These are phyloP conservation scores for Lochmaea crataegi DNA, from an alignment of 2,888 invertebrate genomes.

Conservation along the genomic window DNA sequence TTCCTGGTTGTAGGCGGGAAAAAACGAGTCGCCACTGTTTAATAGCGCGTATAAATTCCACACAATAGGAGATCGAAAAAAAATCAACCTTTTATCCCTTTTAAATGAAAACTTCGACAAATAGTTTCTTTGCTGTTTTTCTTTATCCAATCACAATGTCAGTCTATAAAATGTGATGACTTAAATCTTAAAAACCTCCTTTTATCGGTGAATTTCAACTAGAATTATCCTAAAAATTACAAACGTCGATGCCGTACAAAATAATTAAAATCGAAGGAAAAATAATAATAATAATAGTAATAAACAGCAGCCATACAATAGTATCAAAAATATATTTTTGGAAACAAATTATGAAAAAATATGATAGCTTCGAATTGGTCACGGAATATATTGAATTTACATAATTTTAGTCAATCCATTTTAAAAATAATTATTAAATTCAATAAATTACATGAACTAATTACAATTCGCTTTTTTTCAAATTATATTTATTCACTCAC, in stretches of 20 bases:
- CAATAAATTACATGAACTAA: background rate
- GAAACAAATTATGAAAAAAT: conserved; percentile 48
- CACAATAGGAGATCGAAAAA: background rate
- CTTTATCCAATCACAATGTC: conserved; percentile 25
- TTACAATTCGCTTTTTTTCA: background rate
- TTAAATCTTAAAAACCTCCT: conserved; percentile 24
- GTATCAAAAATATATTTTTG: conserved; percentile 71
- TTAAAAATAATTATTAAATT: background rate
- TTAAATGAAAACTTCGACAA: background rate
- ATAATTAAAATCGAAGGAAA: conserved; percentile 32
- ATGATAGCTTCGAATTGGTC: background rate
- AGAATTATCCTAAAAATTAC: conserved; percentile 17
- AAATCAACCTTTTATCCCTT: background rate
- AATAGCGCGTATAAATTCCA: no score
- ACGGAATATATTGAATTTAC: background rate
- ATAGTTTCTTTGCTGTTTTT: background rate
- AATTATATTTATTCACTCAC: background rate
- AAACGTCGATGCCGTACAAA: conserved; percentile 22
- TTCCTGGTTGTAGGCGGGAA: no score
- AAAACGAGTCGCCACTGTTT: no score
- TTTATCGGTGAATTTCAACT: conserved; percentile 18
- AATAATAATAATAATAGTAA: conserved; percentile 19
- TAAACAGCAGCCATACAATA: conserved; percentile 63
- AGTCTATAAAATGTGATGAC: conserved; percentile 36
- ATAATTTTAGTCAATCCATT: no score